These are phyloP conservation scores for Bolinopsis microptera DNA, from an alignment of 37 sponge, comb jelly and placozoan species.

Conservation along the genomic window DNA sequence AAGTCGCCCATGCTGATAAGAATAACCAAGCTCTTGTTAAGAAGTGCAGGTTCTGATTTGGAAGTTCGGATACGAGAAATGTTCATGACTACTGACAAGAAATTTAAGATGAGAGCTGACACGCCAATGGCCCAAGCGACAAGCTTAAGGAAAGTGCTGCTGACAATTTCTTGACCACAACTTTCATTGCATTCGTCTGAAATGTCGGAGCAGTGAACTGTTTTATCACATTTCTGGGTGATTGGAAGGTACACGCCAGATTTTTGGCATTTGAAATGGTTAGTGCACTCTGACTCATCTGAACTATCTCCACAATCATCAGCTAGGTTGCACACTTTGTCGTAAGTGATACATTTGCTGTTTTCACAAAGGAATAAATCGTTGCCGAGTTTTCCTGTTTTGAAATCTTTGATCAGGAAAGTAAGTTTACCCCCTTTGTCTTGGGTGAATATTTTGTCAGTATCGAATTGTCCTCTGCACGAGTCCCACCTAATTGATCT, in stretches of 20 bases:
- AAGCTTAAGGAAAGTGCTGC: neutral
- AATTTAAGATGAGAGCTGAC: neutral
- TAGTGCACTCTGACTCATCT: neutral
- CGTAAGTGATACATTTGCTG: neutral
- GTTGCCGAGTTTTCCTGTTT: neutral
- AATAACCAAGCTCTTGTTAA: neutral
- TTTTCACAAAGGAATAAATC: conserved; percentile 11
- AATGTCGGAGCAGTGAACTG: neutral
- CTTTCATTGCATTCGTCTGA: conserved; percentile 41
- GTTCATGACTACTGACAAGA: neutral
- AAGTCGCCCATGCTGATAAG: neutral
- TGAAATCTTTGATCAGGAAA: neutral
- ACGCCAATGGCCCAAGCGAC: neutral
- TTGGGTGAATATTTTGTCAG: neutral
- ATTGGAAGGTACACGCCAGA: neutral
- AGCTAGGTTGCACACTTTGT: neutral
- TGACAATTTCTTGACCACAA: neutral
- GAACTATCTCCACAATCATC: neutral
- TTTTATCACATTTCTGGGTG: neutral
- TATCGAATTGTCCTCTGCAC: neutral
- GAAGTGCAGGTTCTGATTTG: neutral
- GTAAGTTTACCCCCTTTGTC: neutral
- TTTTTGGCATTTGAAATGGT: neutral
- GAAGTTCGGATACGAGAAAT: neutral
- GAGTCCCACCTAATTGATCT: neutral